Evolutionary conservation across 2,888 invertebrate species (phyloP), one percentile per base, ranked within the genome.

Genomic region (Galeopsomyia nigrocyanea): DNA sequence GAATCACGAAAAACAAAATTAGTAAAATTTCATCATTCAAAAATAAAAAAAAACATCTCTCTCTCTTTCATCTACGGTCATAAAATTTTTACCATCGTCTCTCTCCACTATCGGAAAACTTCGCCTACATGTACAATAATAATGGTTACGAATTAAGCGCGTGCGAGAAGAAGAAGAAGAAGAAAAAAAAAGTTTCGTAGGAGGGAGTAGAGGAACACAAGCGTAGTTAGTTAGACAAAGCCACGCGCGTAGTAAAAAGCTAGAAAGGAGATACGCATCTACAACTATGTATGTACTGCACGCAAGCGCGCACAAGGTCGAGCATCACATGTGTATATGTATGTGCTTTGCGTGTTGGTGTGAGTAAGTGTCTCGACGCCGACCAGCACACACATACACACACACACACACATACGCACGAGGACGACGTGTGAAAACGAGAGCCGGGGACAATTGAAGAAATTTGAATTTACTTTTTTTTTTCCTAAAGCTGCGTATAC

Each of bases 231-330:
- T 49, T 50, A 67, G 61, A 70, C 65, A 70, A 67, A 58, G 63
- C 70, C 74, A 74, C 70, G 74, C 70, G 74, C 70, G 69, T 67
- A 51, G 65, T 58, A 31, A 47, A 61, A 21, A 21, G 65, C 64
- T 70, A 70, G 71, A 71, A 68, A 71, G 71, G 68, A 74, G 74
- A 74, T 74, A 71, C 67, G 65, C 71, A 74, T 74, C 71, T 68
- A 49, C 57, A 17, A 47, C 17, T 62, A 56, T 60, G 53, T 31
- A 2, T 55, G 51, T 58, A 53, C 13, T 47, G n/a, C 39, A 19
- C 56, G 50, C 50, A 53, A 31, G 47, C 64, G 49, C 50, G 47
- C 51, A n/a, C 39, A 39, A 39, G 39, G 39, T 39, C 39, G 39
- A 39, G 39, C 10, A 39, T 39, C 39, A 10, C 39, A 31, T 31